phyloP scores from a whole-genome alignment of 2,113 vertebrate species.

The Albula glossodonta region DNA sequence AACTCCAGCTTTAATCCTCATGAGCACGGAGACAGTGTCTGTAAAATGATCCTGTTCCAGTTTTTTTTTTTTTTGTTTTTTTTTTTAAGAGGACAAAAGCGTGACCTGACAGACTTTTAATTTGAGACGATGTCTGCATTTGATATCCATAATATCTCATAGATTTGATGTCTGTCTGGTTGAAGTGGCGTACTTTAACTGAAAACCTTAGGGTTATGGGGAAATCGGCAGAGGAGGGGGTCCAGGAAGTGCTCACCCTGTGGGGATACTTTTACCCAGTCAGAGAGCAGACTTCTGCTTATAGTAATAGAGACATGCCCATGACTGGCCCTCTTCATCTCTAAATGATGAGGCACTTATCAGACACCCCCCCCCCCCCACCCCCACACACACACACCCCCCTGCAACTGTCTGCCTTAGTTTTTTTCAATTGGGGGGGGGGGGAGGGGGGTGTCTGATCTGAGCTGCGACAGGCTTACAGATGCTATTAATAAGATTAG shows the following conservation, averaged over 20 bases:
- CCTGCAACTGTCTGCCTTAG: neutral
- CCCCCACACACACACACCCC: too few species aligned
- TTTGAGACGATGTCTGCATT: neutral
- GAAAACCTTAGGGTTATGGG: neutral
- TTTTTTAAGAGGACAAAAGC: neutral
- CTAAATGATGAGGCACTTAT: neutral
- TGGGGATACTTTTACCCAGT: neutral
- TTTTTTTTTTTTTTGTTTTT: neutral
- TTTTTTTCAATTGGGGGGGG: neutral
- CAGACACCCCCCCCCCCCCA: neutral
- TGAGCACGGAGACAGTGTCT: neutral
- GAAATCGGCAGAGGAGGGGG: neutral
- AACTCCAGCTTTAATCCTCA: neutral
- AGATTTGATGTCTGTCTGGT: neutral
- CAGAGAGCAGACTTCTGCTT: neutral
- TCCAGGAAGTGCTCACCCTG: neutral
- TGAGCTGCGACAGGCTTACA: slow-evolving; percentile 2
- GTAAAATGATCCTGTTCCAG: neutral
- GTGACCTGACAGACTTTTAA: neutral
- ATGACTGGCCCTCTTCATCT: neutral
- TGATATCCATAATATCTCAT: neutral
- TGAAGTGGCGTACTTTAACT: neutral
- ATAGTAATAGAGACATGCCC: neutral
- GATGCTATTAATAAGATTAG: slow-evolving; percentile 24
- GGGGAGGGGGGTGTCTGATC: neutral